A percentile compares a stretch with the other conserved stretches of the same genome.
Evolutionary conservation across 2,797 vertebrate species (phyloP).

Genomic region (Chelmon rostratus): DNA sequence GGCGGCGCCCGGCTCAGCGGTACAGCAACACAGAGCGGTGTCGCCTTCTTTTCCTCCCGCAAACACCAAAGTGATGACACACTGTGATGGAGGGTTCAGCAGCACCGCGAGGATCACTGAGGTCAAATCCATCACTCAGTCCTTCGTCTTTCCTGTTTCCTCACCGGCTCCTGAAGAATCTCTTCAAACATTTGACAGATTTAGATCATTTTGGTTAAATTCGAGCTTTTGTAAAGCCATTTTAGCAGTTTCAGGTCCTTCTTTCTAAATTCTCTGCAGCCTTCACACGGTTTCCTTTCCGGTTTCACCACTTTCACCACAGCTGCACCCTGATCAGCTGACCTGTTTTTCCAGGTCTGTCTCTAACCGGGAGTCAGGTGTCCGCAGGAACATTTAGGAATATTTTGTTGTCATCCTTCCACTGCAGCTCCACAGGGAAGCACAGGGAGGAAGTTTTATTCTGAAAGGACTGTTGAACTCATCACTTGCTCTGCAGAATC

Average conservation of each 20-base stretch:
- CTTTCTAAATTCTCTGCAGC: not conserved
- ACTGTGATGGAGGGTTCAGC: conserved; percentile 28
- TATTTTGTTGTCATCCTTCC: not conserved
- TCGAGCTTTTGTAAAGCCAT: not conserved
- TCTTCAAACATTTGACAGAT: not conserved
- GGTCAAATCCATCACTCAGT: not conserved
- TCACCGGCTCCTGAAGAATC: not conserved
- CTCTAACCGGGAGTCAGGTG: not conserved
- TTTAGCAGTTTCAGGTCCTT: not conserved
- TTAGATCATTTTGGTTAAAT: not conserved
- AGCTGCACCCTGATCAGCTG: not conserved
- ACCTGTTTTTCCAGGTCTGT: not conserved
- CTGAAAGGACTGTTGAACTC: too few species aligned
- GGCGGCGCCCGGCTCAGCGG: not conserved
- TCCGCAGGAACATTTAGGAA: not conserved
- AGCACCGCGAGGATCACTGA: not conserved
- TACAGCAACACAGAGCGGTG: not conserved
- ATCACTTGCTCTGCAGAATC: too few species aligned
- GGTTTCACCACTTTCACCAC: not conserved
- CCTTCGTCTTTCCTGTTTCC: not conserved
- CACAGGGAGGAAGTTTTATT: too few species aligned
- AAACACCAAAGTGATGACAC: conserved; percentile 30
- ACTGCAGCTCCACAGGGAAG: too few species aligned
- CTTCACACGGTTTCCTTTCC: not conserved
- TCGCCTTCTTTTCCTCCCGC: not conserved